Percentiles rank a stretch among this genome's conserved stretches.
Evolutionary conservation across 1,140 invertebrate genomes (phyloP).

Genomic region (Ylistrum balloti): DNA sequence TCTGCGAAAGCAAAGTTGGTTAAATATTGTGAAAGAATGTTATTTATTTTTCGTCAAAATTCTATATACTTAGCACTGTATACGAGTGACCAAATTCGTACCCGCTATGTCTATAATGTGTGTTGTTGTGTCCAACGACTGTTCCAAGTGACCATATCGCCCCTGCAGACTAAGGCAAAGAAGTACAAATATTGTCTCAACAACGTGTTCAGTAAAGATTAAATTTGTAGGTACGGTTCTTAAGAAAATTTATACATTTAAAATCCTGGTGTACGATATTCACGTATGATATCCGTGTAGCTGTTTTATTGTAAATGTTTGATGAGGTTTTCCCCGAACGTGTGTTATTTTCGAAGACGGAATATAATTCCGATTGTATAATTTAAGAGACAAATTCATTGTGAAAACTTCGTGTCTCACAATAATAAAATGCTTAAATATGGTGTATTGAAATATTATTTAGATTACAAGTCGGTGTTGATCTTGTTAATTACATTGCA

Average conservation of each 20-base stretch:
- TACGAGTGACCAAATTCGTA: neutral
- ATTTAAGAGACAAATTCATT: no score
- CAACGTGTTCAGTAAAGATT: neutral
- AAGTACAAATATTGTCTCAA: neutral
- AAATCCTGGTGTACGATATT: neutral
- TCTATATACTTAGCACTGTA: neutral
- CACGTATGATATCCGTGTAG: neutral
- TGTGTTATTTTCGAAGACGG: neutral
- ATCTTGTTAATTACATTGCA: no score
- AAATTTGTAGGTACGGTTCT: neutral
- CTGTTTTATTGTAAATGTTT: neutral
- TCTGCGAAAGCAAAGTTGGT: neutral
- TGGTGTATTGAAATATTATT: no score
- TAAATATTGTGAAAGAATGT: slow-evolving; percentile 29
- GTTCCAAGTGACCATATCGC: neutral
- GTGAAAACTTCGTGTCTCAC: no score
- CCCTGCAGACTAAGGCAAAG: neutral
- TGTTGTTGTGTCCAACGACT: neutral
- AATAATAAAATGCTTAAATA: no score
- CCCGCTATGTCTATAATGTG: neutral
- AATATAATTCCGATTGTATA: no score
- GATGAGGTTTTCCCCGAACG: neutral
- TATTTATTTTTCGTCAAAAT: slow-evolving; percentile 29
- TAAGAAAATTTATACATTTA: slow-evolving; percentile 40
- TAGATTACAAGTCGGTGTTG: no score